Percentiles rank a stretch among this genome's conserved stretches.
phyloP scores from a whole-genome alignment of 2,888 invertebrate species.

The Syrphus vitripennis region DNA sequence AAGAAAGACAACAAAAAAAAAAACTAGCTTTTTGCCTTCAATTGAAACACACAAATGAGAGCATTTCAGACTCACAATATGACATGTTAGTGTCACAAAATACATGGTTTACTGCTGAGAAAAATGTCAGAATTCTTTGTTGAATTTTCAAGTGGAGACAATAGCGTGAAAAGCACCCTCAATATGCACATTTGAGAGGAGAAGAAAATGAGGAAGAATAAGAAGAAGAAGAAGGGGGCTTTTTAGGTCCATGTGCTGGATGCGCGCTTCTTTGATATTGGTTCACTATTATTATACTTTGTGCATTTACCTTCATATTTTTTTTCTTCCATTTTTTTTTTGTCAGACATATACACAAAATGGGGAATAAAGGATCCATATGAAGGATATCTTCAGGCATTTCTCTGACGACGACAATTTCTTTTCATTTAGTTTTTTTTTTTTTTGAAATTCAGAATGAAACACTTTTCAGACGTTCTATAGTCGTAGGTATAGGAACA shows the following conservation, averaged over 20 bases:
- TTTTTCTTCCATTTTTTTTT: neutral
- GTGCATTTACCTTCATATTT: slow-evolving; percentile 43
- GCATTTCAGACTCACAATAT: slow-evolving; percentile 59
- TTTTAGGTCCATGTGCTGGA: slow-evolving; percentile 50
- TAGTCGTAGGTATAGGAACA: neutral
- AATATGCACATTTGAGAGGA: slow-evolving; percentile 43
- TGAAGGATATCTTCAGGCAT: slow-evolving; percentile 35
- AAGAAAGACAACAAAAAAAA: neutral
- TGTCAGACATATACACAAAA: neutral
- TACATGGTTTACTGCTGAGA: slow-evolving; percentile 57
- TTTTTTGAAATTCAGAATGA: neutral
- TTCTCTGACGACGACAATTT: slow-evolving; percentile 16
- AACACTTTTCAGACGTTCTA: slow-evolving; percentile 21
- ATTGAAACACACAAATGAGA: slow-evolving; percentile 67
- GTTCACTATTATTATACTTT: slow-evolving; percentile 31
- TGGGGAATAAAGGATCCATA: slow-evolving; percentile 6
- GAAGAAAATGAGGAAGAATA: too few relatives aligned
- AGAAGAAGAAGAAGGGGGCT: too few relatives aligned
- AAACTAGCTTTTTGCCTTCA: slow-evolving; percentile 40
- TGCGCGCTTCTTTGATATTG: slow-evolving; percentile 51
- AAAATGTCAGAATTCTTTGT: slow-evolving; percentile 54
- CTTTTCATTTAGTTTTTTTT: neutral
- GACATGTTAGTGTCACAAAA: slow-evolving; percentile 68
- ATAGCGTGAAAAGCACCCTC: slow-evolving; percentile 51
- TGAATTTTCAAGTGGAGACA: slow-evolving; percentile 46